Conservation (phyloP, 2,797 vertebrate species). For the Sylvilagus floridanus region DNA sequence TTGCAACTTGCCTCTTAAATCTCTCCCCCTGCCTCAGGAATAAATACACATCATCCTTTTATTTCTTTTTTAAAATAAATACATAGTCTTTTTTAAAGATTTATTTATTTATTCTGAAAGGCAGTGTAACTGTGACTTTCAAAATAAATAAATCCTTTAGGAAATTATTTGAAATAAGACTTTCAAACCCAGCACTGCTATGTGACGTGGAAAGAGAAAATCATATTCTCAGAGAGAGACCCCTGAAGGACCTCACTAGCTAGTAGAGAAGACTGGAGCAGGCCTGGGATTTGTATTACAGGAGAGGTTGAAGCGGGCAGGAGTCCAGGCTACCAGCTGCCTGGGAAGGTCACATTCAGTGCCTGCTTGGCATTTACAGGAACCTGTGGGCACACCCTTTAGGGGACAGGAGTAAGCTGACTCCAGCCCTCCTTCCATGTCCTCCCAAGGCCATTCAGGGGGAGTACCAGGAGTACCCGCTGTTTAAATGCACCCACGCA, state of each 20-base stretch:
- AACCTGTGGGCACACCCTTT: background rate
- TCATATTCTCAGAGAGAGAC: background rate
- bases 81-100: too few relatives aligned
- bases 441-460: background rate
- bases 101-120: too few relatives aligned
- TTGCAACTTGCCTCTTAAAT: too few relatives aligned
- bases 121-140: too few relatives aligned
- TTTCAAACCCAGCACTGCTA: conserved; percentile 41
- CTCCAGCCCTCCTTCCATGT: background rate
- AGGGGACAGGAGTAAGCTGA: background rate
- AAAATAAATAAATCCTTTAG: too few relatives aligned
- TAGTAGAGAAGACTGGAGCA: background rate
- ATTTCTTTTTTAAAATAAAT: too few relatives aligned
- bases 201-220: conserved; percentile 56
- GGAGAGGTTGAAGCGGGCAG: background rate
- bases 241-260: background rate
- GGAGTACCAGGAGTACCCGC: background rate
- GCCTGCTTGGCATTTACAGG: background rate
- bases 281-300: background rate
- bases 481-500: conserved; percentile 1
- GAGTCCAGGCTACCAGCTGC: background rate
- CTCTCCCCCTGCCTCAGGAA: too few relatives aligned
- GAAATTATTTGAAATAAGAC: conserved; percentile 25
- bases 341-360: background rate
- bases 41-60: too few relatives aligned